phyloP scores from a whole-genome alignment of 1,140 invertebrate genomes.

The Archegozetes longisetosus region DNA sequence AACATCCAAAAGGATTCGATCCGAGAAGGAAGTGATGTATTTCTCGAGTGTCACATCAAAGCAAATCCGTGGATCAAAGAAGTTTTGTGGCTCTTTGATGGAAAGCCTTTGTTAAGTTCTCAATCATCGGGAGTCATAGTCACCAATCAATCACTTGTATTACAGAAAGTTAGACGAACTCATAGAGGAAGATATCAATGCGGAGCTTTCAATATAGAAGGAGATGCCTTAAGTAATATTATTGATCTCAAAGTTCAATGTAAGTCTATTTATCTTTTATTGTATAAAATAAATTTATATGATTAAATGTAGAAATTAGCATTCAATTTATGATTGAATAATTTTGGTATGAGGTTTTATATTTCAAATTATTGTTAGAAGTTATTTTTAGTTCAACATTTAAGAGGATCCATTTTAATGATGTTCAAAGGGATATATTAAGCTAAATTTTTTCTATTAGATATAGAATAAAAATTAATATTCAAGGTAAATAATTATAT shows the following conservation, averaged over 20 bases:
- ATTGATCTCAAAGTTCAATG: constrained; percentile 72
- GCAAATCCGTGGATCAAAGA: constrained; percentile 67
- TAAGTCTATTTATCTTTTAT: constrained; percentile 38
- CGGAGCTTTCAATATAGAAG: constrained; percentile 70
- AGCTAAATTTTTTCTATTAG: too few relatives aligned
- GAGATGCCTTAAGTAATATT: constrained; percentile 60
- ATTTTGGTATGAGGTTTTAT: too few relatives aligned
- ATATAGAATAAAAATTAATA: too few relatives aligned
- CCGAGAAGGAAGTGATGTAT: constrained; percentile 53
- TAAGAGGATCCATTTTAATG: too few relatives aligned
- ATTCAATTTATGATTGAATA: background rate
- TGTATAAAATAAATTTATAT: background rate
- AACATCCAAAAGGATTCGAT: constrained; percentile 9
- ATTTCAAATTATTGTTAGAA: too few relatives aligned
- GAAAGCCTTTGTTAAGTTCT: constrained; percentile 9
- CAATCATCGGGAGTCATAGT: constrained; percentile 45
- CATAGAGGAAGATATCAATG: constrained; percentile 49
- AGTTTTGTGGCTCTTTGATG: constrained; percentile 58
- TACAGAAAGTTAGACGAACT: constrained; percentile 25
- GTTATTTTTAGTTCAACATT: too few relatives aligned
- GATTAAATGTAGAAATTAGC: background rate
- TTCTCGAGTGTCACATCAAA: constrained; percentile 71
- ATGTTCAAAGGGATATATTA: too few relatives aligned
- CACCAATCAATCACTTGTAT: constrained; percentile 46
- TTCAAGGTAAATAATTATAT: too few relatives aligned